Evolutionary conservation across 1,140 invertebrate genomes (phyloP).

Genomic region (Aphaenogaster rudis): DNA sequence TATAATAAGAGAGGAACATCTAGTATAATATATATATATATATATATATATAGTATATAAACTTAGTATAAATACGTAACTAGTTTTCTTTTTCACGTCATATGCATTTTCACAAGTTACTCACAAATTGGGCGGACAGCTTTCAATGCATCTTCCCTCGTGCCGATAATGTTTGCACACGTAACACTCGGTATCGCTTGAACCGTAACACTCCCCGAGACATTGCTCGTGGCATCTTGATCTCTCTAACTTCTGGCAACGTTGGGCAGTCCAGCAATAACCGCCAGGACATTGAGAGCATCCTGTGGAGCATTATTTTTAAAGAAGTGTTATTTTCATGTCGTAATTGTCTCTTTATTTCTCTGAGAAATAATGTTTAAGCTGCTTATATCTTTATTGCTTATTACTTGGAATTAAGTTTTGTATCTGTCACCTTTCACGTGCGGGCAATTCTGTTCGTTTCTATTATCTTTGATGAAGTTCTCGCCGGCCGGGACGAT

Average conservation of each 20-base stretch:
- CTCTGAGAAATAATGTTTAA: neutral
- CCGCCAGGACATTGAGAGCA: slow-evolving; percentile 78
- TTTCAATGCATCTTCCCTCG: slow-evolving; percentile 85
- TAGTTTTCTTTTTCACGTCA: neutral
- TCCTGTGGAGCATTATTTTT: slow-evolving; percentile 63
- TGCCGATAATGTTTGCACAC: slow-evolving; percentile 87
- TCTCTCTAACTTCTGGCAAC: slow-evolving; percentile 76
- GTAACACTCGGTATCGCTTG: slow-evolving; percentile 85
- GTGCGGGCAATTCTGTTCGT: slow-evolving; percentile 67
- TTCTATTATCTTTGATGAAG: slow-evolving; percentile 84
- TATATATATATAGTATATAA: too few relatives aligned
- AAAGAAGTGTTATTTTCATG: neutral
- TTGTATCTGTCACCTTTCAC: slow-evolving; percentile 38
- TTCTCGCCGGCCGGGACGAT: slow-evolving; percentile 87
- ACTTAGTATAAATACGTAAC: too few relatives aligned
- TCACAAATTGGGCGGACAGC: slow-evolving; percentile 87
- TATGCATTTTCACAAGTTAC: slow-evolving; percentile 40
- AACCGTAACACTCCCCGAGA: slow-evolving; percentile 89
- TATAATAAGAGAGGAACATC: neutral
- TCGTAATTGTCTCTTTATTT: neutral
- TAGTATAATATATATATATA: neutral
- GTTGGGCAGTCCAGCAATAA: slow-evolving; percentile 78
- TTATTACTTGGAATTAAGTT: neutral
- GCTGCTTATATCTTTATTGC: neutral
- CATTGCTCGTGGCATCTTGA: slow-evolving; percentile 88